Percentiles rank a stretch among this genome's conserved stretches.
Evolutionary conservation across 2,113 vertebrate species (phyloP).

Genomic region (Deroptyus accipitrinus): DNA sequence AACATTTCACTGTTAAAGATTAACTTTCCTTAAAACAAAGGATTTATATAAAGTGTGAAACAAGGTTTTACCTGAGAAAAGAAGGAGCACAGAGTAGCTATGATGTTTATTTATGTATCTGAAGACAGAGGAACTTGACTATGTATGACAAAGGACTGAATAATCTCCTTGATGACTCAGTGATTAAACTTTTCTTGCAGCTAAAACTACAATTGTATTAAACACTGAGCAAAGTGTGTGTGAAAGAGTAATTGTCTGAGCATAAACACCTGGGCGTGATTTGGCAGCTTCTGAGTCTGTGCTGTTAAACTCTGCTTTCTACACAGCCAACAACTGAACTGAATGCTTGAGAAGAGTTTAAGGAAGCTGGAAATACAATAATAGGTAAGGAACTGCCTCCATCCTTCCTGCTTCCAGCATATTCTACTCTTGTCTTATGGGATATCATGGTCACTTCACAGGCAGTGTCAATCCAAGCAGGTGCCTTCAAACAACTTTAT

Average conservation of each 20-base stretch:
- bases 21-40: background rate
- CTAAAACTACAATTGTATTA: background rate
- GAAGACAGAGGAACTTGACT: background rate
- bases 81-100: background rate
- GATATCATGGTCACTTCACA: background rate
- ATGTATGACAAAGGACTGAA: background rate
- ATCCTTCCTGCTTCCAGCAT: background rate
- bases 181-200: background rate
- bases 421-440: background rate
- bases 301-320: background rate
- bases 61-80: background rate
- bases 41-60: background rate
- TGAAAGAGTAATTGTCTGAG: background rate
- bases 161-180: background rate
- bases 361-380: background rate
- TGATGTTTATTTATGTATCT: background rate
- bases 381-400: accelerated
- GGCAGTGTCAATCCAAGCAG: background rate
- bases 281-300: background rate
- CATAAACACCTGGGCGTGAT: background rate
- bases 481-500: background rate
- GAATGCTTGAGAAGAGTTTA: background rate
- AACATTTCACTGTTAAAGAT: background rate
- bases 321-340: background rate
- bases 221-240: background rate